Conservation (phyloP, 1,140 invertebrate species). For the Heterodera schachtii region DNA sequence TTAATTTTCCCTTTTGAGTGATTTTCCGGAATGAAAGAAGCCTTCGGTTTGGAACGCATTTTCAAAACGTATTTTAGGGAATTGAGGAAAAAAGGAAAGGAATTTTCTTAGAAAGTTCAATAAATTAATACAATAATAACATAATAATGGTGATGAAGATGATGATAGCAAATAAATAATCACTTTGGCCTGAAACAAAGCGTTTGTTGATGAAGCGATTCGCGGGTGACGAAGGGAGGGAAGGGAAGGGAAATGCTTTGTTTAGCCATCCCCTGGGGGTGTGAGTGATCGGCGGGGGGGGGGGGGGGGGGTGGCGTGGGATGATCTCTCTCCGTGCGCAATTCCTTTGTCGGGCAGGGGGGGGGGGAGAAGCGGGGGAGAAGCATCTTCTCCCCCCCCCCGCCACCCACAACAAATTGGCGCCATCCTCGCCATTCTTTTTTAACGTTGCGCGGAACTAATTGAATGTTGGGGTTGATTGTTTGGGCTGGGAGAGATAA, state of each 20-base stretch:
- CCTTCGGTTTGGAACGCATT: too few relatives aligned
- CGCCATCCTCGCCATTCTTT: not conserved
- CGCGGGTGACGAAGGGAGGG: too few relatives aligned
- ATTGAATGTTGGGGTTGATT: constrained; percentile 5
- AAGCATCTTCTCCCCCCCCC: not conserved
- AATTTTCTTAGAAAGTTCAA: too few relatives aligned
- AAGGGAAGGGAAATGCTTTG: not conserved
- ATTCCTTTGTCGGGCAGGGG: not conserved
- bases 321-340: not conserved
- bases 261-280: not conserved
- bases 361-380: not conserved
- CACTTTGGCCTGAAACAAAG: not conserved
- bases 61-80: too few relatives aligned
- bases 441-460: constrained; percentile 4
- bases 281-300: not conserved
- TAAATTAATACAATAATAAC: too few relatives aligned
- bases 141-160: too few relatives aligned
- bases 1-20: too few relatives aligned
- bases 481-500: not conserved
- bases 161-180: too few relatives aligned
- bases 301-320: not conserved
- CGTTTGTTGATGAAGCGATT: not conserved
- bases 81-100: too few relatives aligned
- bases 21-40: too few relatives aligned
- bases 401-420: constrained; percentile 1